A percentile compares a stretch with the other conserved stretches of the same genome.
Evolutionary conservation across 1,140 invertebrate species (phyloP).

Genomic region (Pollicipes pollicipes): DNA sequence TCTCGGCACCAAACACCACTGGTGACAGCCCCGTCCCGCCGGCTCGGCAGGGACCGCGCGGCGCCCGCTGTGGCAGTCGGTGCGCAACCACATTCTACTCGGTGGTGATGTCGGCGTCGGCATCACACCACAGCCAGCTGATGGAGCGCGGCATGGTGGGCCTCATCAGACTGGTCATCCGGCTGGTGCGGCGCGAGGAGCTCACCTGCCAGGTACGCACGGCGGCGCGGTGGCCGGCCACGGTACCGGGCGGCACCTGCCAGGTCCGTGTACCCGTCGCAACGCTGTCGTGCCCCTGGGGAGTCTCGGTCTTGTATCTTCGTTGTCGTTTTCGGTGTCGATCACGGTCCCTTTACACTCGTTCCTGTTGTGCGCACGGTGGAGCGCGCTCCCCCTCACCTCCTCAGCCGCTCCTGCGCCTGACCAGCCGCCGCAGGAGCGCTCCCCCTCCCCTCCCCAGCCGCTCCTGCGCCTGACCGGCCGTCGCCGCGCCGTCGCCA

Average conservation of each 20-base stretch:
- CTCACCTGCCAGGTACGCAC: conserved; percentile 26
- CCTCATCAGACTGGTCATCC: conserved; percentile 65
- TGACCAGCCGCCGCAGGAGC: too few relatives aligned
- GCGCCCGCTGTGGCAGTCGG: conserved; percentile 60
- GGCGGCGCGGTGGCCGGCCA: background rate
- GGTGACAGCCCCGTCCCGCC: conserved; percentile 5
- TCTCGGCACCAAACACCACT: too few relatives aligned
- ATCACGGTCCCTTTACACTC: too few relatives aligned
- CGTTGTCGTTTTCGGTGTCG: too few relatives aligned
- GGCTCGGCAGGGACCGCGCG: conserved; percentile 51
- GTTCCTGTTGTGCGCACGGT: too few relatives aligned
- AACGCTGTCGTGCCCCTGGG: too few relatives aligned
- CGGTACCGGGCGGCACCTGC: background rate
- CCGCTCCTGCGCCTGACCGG: too few relatives aligned
- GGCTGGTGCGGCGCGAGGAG: conserved; percentile 72
- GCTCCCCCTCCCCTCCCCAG: too few relatives aligned
- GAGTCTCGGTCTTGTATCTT: too few relatives aligned
- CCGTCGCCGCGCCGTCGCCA: too few relatives aligned
- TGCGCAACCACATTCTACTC: conserved; percentile 67
- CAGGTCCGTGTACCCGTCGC: background rate
- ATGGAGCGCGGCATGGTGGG: conserved; percentile 74
- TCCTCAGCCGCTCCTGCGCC: too few relatives aligned
- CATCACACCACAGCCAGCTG: conserved; percentile 55
- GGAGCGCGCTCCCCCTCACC: too few relatives aligned
- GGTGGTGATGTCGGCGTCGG: conserved; percentile 50